These are phyloP conservation scores for Macrotus californicus DNA, from an alignment of 2,113 vertebrate genomes.

Conservation along the genomic window DNA sequence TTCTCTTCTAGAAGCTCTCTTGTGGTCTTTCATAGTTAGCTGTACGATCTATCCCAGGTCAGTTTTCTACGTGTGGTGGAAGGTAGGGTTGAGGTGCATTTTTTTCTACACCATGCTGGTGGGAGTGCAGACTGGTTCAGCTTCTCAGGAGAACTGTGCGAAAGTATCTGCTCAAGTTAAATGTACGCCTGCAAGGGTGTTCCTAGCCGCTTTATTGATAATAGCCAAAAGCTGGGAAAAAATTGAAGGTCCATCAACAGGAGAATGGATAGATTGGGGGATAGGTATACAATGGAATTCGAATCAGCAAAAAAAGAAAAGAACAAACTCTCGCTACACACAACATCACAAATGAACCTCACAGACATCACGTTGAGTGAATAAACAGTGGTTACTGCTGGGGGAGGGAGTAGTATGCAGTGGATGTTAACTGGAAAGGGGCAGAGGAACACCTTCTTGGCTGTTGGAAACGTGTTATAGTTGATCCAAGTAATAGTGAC, in stretches of 20 bases:
- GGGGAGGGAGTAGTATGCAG: no score
- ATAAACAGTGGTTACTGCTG: background rate
- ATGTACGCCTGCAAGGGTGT: background rate
- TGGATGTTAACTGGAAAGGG: background rate
- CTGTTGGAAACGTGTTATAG: background rate
- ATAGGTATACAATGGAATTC: background rate
- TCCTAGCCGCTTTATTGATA: background rate
- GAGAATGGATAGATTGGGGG: background rate
- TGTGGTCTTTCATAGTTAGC: background rate
- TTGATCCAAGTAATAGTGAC: background rate
- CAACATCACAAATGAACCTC: background rate
- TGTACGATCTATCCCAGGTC: background rate
- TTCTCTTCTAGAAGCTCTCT: background rate
- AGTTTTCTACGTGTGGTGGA: background rate
- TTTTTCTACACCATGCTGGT: background rate
- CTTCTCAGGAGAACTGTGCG: background rate
- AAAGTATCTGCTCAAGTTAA: background rate
- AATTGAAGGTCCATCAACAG: background rate
- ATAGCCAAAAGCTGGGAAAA: background rate
- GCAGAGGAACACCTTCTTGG: background rate
- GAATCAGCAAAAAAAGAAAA: background rate
- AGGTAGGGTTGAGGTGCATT: background rate
- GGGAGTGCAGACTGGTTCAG: background rate
- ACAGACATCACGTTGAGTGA: background rate
- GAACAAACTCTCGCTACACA: background rate